Percentiles rank a stretch among this genome's conserved stretches.
Evolutionary conservation across 2,797 vertebrate species (phyloP).

Genomic region (Nothura maculosa): DNA sequence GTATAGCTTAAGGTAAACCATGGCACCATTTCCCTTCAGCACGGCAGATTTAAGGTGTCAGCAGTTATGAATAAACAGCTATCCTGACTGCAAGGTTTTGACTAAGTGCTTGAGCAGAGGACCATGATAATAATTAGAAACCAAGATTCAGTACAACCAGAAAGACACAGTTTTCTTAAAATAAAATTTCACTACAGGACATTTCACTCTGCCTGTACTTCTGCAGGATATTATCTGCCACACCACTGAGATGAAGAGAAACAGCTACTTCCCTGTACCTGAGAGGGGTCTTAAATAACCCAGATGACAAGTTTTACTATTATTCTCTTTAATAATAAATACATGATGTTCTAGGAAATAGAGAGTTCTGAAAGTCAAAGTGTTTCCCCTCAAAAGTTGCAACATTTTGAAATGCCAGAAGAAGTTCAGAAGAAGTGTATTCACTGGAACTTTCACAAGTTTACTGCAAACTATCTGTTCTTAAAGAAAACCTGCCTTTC

Average conservation of each 20-base stretch:
- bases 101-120: neutral
- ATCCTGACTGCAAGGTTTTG: neutral
- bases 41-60: rapidly evolving
- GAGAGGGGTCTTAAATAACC: neutral
- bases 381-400: neutral
- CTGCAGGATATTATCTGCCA: neutral
- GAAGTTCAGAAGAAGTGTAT: neutral
- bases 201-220: neutral
- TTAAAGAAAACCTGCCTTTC: neutral
- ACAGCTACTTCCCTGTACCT: rapidly evolving
- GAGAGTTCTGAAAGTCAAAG: neutral
- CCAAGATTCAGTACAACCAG: neutral
- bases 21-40: neutral
- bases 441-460: neutral
- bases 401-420: neutral
- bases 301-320: neutral
- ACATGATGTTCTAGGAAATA: neutral
- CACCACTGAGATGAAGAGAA: neutral
- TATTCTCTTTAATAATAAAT: neutral
- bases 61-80: neutral
- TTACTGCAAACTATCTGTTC: neutral
- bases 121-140: neutral
- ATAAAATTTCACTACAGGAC: neutral
- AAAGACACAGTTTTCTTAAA: neutral
- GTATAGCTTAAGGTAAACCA: neutral